Conservation (phyloP, 2,888 invertebrate genomes). For the Chesias legatella region DNA sequence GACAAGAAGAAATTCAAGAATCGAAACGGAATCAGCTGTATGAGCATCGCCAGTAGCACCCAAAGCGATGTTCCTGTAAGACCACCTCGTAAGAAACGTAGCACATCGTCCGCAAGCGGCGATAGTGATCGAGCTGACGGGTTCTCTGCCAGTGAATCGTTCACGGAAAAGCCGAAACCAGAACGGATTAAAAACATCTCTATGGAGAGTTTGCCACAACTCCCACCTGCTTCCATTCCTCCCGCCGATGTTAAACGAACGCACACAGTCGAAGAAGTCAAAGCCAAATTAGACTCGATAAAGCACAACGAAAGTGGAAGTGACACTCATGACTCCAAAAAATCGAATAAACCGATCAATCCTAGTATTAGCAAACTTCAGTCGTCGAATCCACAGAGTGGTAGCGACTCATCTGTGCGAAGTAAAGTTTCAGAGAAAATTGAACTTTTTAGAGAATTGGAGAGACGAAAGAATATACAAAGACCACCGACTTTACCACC, state of each 20-base stretch:
- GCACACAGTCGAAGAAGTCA: constrained; percentile 74
- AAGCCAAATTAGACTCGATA: constrained; percentile 78
- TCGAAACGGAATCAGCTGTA: constrained; percentile 87
- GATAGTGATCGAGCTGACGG: constrained; percentile 82
- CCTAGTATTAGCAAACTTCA: constrained; percentile 41
- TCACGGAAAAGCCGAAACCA: constrained; percentile 69
- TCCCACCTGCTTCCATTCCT: constrained; percentile 53
- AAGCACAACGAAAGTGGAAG: constrained; percentile 67
- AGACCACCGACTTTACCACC: constrained; percentile 74
- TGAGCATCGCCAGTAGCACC: constrained; percentile 85
- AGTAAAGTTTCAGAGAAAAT: constrained; percentile 78
- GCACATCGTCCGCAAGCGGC: constrained; percentile 82
- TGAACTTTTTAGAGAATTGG: constrained; percentile 70
- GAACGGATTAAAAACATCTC: constrained; percentile 80
- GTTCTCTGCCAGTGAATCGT: constrained; percentile 68
- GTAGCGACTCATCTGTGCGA: constrained; percentile 61
- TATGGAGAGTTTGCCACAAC: constrained; percentile 78
- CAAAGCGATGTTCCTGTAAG: constrained; percentile 79
- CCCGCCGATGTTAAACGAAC: constrained; percentile 66
- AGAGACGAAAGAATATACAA: constrained; percentile 68
- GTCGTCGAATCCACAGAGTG: constrained; percentile 32
- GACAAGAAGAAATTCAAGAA: constrained; percentile 83
- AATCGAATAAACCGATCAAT: constrained; percentile 54
- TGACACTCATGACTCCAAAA: constrained; percentile 77
- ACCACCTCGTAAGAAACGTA: constrained; percentile 88